Percentiles rank a stretch among this genome's conserved stretches.
phyloP scores from a whole-genome alignment of 2,113 vertebrate species.

The Raja brachyura region DNA sequence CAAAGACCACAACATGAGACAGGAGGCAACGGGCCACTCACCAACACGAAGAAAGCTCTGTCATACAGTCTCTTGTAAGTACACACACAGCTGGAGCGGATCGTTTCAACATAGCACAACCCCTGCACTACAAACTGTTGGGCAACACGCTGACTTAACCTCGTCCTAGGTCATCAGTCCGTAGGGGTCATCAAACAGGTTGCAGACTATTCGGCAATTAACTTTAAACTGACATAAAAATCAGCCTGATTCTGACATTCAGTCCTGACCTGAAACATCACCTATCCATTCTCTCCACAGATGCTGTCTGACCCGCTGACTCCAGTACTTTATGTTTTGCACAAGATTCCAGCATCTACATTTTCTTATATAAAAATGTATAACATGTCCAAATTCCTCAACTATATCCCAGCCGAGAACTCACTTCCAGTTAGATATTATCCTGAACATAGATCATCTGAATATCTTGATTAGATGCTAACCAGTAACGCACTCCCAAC shows the following conservation, averaged over 20 bases:
- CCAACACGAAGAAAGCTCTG: background rate
- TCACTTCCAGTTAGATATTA: background rate
- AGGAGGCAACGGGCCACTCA: background rate
- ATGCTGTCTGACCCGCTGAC: too few relatives aligned
- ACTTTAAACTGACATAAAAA: background rate
- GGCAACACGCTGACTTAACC: background rate
- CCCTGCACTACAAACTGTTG: background rate
- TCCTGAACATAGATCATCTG: background rate
- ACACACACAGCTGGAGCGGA: background rate
- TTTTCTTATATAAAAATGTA: too few relatives aligned
- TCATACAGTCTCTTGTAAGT: background rate
- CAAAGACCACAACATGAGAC: background rate
- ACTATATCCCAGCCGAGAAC: background rate
- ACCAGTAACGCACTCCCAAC: too few relatives aligned
- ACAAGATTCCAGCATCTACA: too few relatives aligned
- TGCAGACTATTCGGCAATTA: background rate
- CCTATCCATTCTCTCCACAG: too few relatives aligned
- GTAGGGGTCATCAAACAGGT: background rate
- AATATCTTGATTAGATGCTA: background rate
- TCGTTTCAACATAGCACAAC: background rate
- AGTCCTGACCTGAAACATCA: too few relatives aligned
- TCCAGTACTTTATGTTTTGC: too few relatives aligned
- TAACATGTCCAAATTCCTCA: background rate
- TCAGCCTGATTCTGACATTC: too few relatives aligned
- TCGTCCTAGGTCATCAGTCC: background rate